Base-by-base conservation (phyloP, 2,888 invertebrate genomes). In the Reticulitermes lucifugus region DNA sequence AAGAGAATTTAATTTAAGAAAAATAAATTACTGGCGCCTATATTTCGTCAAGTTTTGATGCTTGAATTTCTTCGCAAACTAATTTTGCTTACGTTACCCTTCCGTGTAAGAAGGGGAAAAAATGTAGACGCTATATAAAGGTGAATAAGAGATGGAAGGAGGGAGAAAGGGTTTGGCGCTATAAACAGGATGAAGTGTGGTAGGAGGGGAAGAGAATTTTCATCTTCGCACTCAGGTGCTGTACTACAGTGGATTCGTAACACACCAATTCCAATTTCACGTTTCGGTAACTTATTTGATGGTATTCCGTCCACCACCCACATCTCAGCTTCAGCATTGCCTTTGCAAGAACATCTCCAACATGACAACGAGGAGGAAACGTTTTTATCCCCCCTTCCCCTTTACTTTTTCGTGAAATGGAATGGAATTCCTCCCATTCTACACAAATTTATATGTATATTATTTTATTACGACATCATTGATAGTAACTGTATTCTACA, bases 261-360 rank as follows among this genome's bases (percentile, higher is more conserved):
- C 77, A 82, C 77, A 82, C 82, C 85, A 82, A 82, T 85, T 85
- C 79, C 85, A 80, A 85, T 85, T 85, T 85, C 85, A 85, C 85
- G 85, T 82, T 41, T 85, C 80, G 85, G 73, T 82, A 85, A 85
- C 55, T 85, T 85, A 85, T 82, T 85, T 85, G 81, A 80, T 85
- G 75, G 75, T 75, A 82, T 82, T 85, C 85, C 75, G 60, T 41
- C 41, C 73, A 21, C 22, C 73, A 35, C 29, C 41, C 25, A 9
- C 29, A 0, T 21, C 75, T 35, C 75, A 46, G 22, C n/a, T 10
- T 3, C 77, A n/a, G 12, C 73, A 29, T 21, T 14, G 73, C 6
- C 29, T 41, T 25, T 65, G 25, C 25, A 65, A 25, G 65, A 65
- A 65, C n/a, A 65, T 65, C 65, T 65, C 65, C 65, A 25, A 65